phyloP scores from a whole-genome alignment of 2,797 vertebrate genomes.

The Chloroceryle amazona region DNA sequence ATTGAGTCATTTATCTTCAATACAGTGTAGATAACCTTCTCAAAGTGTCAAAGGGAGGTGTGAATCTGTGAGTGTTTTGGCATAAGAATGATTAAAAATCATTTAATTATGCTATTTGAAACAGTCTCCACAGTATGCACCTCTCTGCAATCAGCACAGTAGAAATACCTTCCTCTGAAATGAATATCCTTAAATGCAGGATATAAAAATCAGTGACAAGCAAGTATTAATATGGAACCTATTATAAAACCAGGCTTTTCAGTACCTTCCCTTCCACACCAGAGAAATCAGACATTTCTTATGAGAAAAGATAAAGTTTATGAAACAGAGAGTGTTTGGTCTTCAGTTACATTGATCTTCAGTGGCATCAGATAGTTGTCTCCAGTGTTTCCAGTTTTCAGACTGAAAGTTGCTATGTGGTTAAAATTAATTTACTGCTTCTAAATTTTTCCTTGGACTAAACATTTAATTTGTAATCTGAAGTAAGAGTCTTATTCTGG shows the following conservation, averaged over 20 bases:
- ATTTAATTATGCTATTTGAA: slow-evolving; percentile 17
- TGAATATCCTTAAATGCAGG: neutral
- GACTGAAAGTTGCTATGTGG: neutral
- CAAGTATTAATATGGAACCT: neutral
- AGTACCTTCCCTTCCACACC: neutral
- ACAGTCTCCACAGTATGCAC: neutral
- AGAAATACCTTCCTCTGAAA: slow-evolving; percentile 13
- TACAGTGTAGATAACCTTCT: neutral
- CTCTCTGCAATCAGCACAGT: neutral
- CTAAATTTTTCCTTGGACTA: neutral
- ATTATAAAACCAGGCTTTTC: neutral
- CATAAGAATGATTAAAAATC: neutral
- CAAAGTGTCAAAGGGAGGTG: neutral
- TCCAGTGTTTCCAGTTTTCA: neutral
- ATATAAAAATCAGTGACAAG: slow-evolving; percentile 9
- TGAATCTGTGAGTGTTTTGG: neutral
- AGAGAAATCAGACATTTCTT: neutral
- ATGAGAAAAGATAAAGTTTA: neutral
- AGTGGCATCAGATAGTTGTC: neutral
- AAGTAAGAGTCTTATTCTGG: neutral
- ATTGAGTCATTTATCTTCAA: neutral
- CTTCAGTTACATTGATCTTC: neutral
- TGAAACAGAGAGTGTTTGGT: neutral
- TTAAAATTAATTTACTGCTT: neutral
- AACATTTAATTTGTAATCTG: neutral